Conservation (phyloP, 2,888 invertebrate genomes). For the Phlogophora meticulosa region DNA sequence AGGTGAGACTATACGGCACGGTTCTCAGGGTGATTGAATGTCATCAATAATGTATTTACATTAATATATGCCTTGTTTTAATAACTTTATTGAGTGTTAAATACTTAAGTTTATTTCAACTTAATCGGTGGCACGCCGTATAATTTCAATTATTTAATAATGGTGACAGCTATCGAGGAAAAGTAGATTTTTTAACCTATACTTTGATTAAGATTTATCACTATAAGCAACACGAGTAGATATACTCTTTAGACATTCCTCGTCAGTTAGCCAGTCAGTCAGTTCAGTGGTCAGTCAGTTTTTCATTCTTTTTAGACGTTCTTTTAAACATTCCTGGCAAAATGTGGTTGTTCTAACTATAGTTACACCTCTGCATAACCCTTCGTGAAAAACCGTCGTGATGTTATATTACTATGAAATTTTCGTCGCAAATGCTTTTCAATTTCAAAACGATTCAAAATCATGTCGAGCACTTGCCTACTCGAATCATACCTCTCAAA, state of each 20-base stretch:
- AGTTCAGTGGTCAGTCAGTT: too few species aligned
- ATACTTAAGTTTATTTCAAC: not conserved
- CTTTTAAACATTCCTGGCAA: too few species aligned
- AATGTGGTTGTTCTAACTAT: too few species aligned
- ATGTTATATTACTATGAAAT: too few species aligned
- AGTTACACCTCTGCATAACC: too few species aligned
- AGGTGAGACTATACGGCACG: slow-evolving; percentile 33
- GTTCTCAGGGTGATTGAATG: slow-evolving; percentile 50
- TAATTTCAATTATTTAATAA: not conserved
- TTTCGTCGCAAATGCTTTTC: not conserved
- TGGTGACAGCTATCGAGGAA: not conserved
- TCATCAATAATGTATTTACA: slow-evolving; percentile 44
- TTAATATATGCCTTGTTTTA: slow-evolving; percentile 13
- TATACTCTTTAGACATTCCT: too few species aligned
- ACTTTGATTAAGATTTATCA: not conserved
- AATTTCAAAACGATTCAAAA: not conserved
- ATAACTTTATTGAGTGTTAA: slow-evolving; percentile 22
- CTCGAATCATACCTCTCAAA: not conserved
- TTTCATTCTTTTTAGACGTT: too few species aligned
- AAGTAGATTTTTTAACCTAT: not conserved
- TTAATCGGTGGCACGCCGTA: too few species aligned
- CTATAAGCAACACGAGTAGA: not conserved
- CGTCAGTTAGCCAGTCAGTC: too few species aligned
- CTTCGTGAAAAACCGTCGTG: too few species aligned
- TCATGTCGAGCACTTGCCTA: not conserved